Evolutionary conservation across 2,888 invertebrate species (phyloP), one percentile per base, ranked within the genome.

Genomic region (Allacma fusca): DNA sequence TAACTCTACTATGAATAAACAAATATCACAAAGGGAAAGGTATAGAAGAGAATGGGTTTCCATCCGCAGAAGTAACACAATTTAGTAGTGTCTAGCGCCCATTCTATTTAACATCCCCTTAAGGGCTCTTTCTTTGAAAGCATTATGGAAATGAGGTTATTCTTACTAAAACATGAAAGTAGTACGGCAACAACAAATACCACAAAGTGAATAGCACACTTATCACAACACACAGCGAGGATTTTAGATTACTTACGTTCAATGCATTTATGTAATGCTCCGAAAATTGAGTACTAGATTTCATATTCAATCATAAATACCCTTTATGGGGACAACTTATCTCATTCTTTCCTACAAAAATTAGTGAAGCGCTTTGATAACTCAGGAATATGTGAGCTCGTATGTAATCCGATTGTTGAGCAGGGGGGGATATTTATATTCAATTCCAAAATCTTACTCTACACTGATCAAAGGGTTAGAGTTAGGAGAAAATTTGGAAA

Each of bases 1-100:
- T 57, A 50, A 50, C 50, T 50, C 16, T 16, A 50, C 16, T 50
- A 28, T 71, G 71, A 71, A 71, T 71, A 71, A 71, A 71, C 71
- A 71, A 71, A 71, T 71, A 71, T 50, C 44, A 34, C 34, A 40
- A 29, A 65, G 28, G 26, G 65, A 65, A 26, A 26, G n/a, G 65
- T 65, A 26, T 19, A 26, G 13, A 1, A 24, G 5, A n/a, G 24
- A 9, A n/a, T 4, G 5, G 28, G 26, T 26, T 24, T 50, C 2
- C 26, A 65, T 19, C 28, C 19, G 1, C 65, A 26, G n/a, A 16
- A 50, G 50, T 50, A 50, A 50, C 16, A 50, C 50, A 50, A 50
- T 50, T 50, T 50, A 5, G 50, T 50, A 50, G 50, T n/a, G 50
- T 50, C 50, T 50, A 50, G 50, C 50, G 50, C 50, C 50, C 50